Conservation (phyloP, 2,888 invertebrate genomes). For the Pristionchus fissidentatus region DNA sequence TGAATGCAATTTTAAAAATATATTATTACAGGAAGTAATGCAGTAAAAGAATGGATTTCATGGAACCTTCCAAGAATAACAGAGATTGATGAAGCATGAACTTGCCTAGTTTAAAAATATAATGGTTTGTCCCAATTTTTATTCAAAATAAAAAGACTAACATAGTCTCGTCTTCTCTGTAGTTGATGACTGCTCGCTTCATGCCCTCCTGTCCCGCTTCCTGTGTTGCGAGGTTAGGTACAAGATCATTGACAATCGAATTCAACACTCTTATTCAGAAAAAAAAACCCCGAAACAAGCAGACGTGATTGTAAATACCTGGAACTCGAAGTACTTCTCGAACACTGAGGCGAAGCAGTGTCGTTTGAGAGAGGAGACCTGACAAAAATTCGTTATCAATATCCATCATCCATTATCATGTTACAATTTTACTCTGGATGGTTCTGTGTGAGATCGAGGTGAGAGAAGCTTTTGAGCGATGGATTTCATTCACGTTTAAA, state of each 20-base stretch:
- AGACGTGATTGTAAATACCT: constrained; percentile 46
- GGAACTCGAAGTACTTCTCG: constrained; percentile 97
- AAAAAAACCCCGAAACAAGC: not conserved
- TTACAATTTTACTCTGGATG: not conserved
- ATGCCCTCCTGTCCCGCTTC: constrained; percentile 91
- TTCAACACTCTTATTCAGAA: not conserved
- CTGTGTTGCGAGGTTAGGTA: constrained; percentile 80
- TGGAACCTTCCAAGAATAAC: too few species aligned
- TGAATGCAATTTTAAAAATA: constrained; percentile 76
- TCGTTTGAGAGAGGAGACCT: constrained; percentile 90
- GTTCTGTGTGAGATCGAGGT: not conserved
- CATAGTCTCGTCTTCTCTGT: constrained; percentile 98
- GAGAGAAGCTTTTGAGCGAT: not conserved
- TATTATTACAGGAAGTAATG: too few species aligned
- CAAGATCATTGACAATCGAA: not conserved
- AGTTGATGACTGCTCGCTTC: constrained; percentile 96
- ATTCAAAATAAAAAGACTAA: constrained; percentile 78
- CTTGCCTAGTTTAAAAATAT: not conserved
- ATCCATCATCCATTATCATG: not conserved
- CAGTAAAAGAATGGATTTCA: too few species aligned
- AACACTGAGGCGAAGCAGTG: constrained; percentile 99
- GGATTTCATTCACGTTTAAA: too few species aligned
- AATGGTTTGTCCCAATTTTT: not conserved
- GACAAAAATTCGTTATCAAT: not conserved
- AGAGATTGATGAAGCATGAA: too few species aligned